A percentile compares a stretch with the other conserved stretches of the same genome.
These are phyloP conservation scores for Glyptemys insculpta DNA, from an alignment of 2,797 vertebrate species.

Conservation along the genomic window DNA sequence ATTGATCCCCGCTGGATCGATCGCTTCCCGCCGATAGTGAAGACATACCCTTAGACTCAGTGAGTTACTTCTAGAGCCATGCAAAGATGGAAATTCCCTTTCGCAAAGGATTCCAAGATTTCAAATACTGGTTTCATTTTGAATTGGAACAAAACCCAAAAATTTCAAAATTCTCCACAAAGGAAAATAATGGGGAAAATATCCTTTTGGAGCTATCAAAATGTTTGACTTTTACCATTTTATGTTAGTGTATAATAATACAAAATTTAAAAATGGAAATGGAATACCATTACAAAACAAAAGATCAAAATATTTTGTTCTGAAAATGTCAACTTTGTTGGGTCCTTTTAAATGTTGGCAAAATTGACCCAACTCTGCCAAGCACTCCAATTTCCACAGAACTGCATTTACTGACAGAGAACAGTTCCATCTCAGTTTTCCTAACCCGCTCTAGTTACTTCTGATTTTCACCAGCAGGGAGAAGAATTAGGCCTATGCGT, in stretches of 20 bases:
- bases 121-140: background rate
- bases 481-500: conserved; percentile 16
- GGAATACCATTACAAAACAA: background rate
- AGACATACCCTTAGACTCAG: no score
- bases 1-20: no score
- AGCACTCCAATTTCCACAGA: background rate
- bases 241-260: background rate
- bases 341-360: background rate
- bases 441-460: conserved; percentile 13
- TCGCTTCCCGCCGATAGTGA: no score
- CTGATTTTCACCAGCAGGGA: conserved; percentile 13
- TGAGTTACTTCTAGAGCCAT: background rate
- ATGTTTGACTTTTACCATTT: background rate
- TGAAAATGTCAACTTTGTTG: background rate
- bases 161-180: background rate
- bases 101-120: background rate
- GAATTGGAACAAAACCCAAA: background rate
- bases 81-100: background rate
- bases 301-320: background rate
- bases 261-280: background rate
- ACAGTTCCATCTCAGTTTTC: background rate
- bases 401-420: background rate
- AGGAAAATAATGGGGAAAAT: background rate
- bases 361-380: background rate
- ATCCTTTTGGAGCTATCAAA: background rate